A percentile compares a stretch with the other conserved stretches of the same genome.
Evolutionary conservation across 2,113 vertebrate genomes (phyloP).

Genomic region (Rousettus leschenaultii): DNA sequence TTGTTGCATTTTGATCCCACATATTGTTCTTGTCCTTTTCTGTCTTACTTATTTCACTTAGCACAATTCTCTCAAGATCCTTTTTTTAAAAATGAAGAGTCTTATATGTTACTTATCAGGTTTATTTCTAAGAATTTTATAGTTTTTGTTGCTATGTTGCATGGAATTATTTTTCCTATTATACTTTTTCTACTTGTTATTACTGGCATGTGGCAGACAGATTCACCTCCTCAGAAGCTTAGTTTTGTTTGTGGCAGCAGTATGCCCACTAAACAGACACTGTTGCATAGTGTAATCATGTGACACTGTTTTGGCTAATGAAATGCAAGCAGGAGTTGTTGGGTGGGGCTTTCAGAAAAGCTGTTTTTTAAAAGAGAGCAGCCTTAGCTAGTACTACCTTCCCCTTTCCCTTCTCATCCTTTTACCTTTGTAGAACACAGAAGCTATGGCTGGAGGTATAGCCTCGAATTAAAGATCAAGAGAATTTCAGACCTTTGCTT

Average conservation of each 20-base stretch:
- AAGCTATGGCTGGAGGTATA: neutral
- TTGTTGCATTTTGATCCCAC: neutral
- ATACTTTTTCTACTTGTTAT: neutral
- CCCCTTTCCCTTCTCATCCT: neutral
- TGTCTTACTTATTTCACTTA: neutral
- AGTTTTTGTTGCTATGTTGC: neutral
- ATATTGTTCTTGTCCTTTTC: neutral
- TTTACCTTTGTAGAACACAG: neutral
- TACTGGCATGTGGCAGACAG: neutral
- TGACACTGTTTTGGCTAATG: neutral
- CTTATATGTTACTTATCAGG: neutral
- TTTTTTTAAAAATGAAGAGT: neutral
- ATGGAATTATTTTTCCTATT: neutral
- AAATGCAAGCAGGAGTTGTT: neutral
- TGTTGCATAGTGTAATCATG: neutral
- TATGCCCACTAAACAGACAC: neutral
- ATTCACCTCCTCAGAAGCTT: neutral
- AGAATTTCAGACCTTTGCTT: neutral
- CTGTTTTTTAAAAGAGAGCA: neutral
- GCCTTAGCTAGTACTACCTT: neutral
- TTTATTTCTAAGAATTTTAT: neutral
- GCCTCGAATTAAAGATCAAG: neutral
- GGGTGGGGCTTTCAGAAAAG: neutral
- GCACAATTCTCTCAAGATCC: neutral
- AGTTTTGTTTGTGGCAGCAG: neutral